Conservation (phyloP, 2,113 vertebrate genomes). For the Calyptomena viridis region DNA sequence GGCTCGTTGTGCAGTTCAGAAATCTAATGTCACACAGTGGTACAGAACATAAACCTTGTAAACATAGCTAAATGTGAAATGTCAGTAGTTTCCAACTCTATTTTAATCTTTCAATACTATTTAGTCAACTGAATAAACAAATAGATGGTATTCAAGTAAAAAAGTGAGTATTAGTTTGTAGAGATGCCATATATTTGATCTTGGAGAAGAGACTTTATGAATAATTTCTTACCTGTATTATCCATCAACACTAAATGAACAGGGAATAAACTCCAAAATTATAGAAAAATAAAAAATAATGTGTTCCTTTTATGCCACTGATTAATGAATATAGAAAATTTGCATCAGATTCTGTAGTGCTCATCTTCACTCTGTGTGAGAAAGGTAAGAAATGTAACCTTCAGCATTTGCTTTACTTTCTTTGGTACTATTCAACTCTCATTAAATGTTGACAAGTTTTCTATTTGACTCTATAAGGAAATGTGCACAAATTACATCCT, state of each 20-base stretch:
- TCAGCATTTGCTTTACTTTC: neutral
- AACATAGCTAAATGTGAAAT: neutral
- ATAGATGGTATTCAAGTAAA: neutral
- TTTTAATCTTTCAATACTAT: neutral
- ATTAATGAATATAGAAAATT: neutral
- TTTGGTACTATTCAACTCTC: neutral
- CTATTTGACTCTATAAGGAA: neutral
- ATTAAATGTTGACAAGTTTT: neutral
- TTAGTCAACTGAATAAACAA: neutral
- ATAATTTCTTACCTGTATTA: neutral
- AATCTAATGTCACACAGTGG: neutral
- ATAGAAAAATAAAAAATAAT: neutral
- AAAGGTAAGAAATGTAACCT: neutral
- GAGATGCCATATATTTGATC: neutral
- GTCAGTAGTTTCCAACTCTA: neutral
- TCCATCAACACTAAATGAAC: neutral
- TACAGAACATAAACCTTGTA: neutral
- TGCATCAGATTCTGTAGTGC: neutral
- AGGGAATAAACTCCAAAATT: neutral
- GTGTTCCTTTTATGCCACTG: neutral
- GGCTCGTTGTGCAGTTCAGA: neutral
- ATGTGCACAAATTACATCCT: neutral
- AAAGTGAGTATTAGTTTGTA: neutral
- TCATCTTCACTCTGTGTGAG: neutral
- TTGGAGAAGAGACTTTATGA: neutral